Percentiles rank a stretch among this genome's conserved stretches.
Evolutionary conservation across 2,113 vertebrate species (phyloP).

Genomic region (Ceyx cyanopectus): DNA sequence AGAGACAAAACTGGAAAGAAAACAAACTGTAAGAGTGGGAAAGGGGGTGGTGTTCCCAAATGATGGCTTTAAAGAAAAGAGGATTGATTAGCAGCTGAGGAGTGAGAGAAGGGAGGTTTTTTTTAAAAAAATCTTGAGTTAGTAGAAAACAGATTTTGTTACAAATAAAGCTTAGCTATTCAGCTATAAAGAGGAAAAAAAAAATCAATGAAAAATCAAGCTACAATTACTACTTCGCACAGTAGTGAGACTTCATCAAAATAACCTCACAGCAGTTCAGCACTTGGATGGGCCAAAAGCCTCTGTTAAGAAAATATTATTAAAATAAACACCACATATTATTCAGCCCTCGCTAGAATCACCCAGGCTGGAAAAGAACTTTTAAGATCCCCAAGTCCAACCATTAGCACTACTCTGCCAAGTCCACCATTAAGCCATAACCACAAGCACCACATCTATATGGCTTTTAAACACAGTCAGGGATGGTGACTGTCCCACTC

Average conservation of each 20-base stretch:
- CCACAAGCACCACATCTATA: too few relatives aligned
- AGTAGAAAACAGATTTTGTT: neutral
- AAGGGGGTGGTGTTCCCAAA: neutral
- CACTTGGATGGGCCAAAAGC: neutral
- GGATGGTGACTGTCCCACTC: too few relatives aligned
- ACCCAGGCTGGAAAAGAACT: too few relatives aligned
- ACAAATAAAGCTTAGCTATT: neutral
- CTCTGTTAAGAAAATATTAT: constrained; percentile 43
- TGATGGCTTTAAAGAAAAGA: neutral
- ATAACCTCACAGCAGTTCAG: constrained; percentile 24
- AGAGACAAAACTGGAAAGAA: neutral
- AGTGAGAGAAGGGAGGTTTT: neutral
- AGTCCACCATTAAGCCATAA: too few relatives aligned
- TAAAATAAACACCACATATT: constrained; percentile 25
- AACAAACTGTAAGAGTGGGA: neutral
- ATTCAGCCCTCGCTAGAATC: neutral
- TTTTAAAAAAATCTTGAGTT: neutral
- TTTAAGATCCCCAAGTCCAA: too few relatives aligned
- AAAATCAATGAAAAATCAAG: neutral
- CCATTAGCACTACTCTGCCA: too few relatives aligned
- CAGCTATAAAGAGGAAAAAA: neutral
- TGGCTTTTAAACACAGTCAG: too few relatives aligned
- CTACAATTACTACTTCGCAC: neutral
- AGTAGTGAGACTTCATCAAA: constrained; percentile 36
- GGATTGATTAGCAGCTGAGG: neutral